These are phyloP conservation scores for Acanthisitta chloris DNA, from an alignment of 2,113 vertebrate genomes.

Conservation along the genomic window DNA sequence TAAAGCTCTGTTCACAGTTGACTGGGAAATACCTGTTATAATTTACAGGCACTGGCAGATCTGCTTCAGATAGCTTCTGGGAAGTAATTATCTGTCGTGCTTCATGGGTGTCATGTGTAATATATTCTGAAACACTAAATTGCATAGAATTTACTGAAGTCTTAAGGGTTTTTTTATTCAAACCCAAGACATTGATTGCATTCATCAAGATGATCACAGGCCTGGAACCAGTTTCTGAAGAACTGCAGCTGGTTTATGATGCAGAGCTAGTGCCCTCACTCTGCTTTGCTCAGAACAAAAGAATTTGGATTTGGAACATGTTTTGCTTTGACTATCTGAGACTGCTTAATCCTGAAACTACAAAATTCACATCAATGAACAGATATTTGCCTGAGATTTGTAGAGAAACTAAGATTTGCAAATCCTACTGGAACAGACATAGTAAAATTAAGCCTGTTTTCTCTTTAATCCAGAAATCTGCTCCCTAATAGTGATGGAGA, in stretches of 20 bases:
- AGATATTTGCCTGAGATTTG: background rate
- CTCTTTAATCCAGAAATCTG: no score
- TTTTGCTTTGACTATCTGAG: background rate
- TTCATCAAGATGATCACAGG: background rate
- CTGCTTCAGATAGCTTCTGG: conserved; percentile 34
- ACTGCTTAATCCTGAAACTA: background rate
- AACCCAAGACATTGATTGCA: background rate
- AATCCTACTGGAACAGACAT: background rate
- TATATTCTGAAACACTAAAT: background rate
- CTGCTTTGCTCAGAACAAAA: background rate
- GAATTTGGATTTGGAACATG: background rate
- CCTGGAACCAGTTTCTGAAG: background rate
- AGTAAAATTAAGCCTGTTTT: no score
- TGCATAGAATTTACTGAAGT: background rate
- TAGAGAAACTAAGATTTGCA: background rate
- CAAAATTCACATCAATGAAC: background rate
- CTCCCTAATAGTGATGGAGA: no score
- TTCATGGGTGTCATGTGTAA: background rate
- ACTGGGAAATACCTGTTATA: background rate
- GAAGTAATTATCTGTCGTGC: conserved; percentile 5
- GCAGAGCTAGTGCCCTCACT: background rate
- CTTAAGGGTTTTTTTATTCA: background rate
- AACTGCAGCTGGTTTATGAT: background rate
- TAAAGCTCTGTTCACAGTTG: conserved; percentile 21
- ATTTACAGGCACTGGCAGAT: background rate